These are phyloP conservation scores for Pampus argenteus DNA, from an alignment of 2,797 vertebrate genomes.

Conservation along the genomic window DNA sequence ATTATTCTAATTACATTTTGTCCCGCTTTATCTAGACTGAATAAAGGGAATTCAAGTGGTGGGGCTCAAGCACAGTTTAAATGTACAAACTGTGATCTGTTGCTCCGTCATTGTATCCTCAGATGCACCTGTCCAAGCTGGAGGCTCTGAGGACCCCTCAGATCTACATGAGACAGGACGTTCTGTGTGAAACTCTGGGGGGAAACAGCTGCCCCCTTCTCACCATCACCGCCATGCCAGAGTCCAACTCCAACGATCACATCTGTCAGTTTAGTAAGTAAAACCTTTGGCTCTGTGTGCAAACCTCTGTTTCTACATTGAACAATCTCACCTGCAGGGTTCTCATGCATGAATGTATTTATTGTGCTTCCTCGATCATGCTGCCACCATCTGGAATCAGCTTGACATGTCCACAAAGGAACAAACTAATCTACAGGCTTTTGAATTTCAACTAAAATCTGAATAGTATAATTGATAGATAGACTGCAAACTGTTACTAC, in stretches of 20 bases:
- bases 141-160: conserved; percentile 90
- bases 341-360: neutral
- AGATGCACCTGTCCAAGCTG: conserved; percentile 98
- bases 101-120: conserved; percentile 11
- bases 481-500: neutral
- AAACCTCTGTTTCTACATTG: neutral
- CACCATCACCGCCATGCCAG: conserved; percentile 98
- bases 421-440: neutral
- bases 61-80: conserved; percentile 3
- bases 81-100: conserved; percentile 5
- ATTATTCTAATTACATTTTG: conserved; percentile 4
- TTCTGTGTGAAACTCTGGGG: conserved; percentile 93
- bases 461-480: neutral
- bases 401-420: neutral
- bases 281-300: neutral
- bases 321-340: neutral
- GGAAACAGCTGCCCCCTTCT: conserved; percentile 95
- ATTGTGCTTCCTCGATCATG: neutral
- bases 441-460: neutral
- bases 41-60: neutral
- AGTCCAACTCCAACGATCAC: conserved; percentile 92
- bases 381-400: neutral
- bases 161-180: conserved; percentile 94
- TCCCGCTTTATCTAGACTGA: conserved; percentile 14
- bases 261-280: conserved; percentile 96